These are phyloP conservation scores for Dryococelus australis DNA, from an alignment of 2,888 invertebrate species.

Conservation along the genomic window DNA sequence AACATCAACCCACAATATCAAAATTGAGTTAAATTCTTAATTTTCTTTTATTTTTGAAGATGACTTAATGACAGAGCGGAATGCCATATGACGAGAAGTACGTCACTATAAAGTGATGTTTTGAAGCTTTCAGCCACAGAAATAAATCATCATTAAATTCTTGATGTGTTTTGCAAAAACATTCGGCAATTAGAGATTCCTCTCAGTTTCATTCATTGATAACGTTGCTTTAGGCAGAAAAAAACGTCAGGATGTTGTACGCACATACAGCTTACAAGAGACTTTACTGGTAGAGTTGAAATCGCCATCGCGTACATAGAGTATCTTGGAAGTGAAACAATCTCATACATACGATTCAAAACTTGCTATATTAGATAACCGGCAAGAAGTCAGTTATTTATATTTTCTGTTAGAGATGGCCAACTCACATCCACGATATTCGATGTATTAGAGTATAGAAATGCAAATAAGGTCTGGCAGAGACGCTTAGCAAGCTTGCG, in stretches of 20 bases:
- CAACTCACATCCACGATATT: background rate
- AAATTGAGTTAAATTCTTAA: too few species aligned
- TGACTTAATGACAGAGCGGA: too few species aligned
- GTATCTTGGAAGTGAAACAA: background rate
- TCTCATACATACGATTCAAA: background rate
- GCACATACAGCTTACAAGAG: background rate
- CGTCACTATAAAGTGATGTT: background rate
- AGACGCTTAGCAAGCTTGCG: background rate
- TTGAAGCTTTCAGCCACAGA: too few species aligned
- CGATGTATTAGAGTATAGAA: background rate
- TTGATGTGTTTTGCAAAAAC: too few species aligned
- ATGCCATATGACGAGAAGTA: background rate
- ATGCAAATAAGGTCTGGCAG: background rate
- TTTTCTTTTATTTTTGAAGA: too few species aligned
- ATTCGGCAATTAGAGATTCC: too few species aligned
- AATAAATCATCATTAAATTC: too few species aligned
- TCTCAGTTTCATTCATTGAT: background rate
- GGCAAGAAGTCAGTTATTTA: too few species aligned
- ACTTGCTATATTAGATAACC: too few species aligned
- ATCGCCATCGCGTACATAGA: background rate
- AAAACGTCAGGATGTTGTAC: background rate
- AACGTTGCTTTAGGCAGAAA: background rate
- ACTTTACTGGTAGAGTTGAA: background rate
- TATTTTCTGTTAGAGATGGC: too few species aligned
- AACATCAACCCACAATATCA: background rate